phyloP scores from a whole-genome alignment of 2,113 vertebrate species.

The Lamprologus sp. region DNA sequence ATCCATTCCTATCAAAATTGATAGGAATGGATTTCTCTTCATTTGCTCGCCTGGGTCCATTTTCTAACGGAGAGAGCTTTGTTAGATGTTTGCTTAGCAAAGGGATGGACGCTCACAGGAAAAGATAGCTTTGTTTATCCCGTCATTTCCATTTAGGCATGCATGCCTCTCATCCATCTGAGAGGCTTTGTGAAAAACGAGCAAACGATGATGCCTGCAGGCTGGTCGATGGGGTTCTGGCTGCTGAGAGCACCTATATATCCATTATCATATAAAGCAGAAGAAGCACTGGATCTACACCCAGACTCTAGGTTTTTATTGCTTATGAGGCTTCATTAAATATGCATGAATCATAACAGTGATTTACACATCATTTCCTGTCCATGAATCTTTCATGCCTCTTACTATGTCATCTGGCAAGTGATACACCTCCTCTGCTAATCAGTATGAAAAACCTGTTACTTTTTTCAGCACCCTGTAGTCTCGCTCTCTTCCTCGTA shows the following conservation, averaged over 20 bases:
- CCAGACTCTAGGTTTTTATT: slow-evolving; percentile 3
- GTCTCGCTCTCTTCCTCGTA: not conserved
- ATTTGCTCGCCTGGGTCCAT: not conserved
- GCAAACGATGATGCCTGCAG: slow-evolving; percentile 24
- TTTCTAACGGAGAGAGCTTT: not conserved
- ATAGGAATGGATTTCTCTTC: not conserved
- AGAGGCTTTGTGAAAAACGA: not conserved
- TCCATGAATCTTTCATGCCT: slow-evolving; percentile 53
- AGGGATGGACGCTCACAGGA: not conserved
- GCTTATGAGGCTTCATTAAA: slow-evolving; percentile 36
- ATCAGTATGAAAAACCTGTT: not conserved
- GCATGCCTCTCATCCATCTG: slow-evolving; percentile 5
- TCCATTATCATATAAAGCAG: slow-evolving; percentile 34
- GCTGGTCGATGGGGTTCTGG: not conserved
- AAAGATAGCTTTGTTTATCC: slow-evolving; percentile 25
- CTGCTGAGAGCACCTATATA: not conserved
- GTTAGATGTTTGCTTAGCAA: not conserved
- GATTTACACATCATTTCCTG: slow-evolving; percentile 51
- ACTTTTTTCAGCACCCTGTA: not conserved
- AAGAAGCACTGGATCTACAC: not conserved
- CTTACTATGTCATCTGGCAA: slow-evolving; percentile 20
- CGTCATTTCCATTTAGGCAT: slow-evolving; percentile 2
- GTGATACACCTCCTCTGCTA: slow-evolving; percentile 14
- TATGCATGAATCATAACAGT: slow-evolving; percentile 59
- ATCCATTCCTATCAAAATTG: not conserved